Evolutionary conservation across 2,113 vertebrate genomes (phyloP).

Genomic region (Syngnathus floridae): DNA sequence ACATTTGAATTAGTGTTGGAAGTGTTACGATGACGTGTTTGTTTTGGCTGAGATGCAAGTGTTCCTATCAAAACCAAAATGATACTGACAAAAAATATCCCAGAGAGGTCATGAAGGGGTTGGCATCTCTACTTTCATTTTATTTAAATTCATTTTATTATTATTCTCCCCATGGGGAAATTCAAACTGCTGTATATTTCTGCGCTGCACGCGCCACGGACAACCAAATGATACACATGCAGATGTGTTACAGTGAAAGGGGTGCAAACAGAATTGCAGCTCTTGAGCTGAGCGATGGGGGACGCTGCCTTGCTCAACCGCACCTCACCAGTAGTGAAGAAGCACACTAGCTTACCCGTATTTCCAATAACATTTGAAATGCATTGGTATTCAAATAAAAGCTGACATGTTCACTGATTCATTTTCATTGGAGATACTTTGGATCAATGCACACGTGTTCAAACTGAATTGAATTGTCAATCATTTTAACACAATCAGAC

Average conservation of each 20-base stretch:
- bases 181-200: too few species aligned
- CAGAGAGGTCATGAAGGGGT: too few species aligned
- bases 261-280: background rate
- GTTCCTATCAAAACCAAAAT: too few species aligned
- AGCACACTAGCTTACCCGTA: background rate
- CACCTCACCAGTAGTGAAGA: background rate
- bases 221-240: too few species aligned
- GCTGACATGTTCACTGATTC: background rate
- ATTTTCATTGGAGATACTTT: background rate
- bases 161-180: too few species aligned
- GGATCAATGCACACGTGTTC: background rate
- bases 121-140: too few species aligned
- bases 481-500: constrained; percentile 19
- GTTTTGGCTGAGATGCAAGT: too few species aligned
- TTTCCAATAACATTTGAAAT: background rate
- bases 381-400: background rate
- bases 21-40: too few species aligned
- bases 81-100: too few species aligned
- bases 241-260: background rate
- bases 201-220: too few species aligned
- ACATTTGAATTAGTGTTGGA: too few species aligned
- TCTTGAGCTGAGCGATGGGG: background rate
- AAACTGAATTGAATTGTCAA: background rate
- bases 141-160: too few species aligned
- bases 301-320: background rate